These are phyloP conservation scores for Pluvianellus socialis DNA, from an alignment of 2,113 vertebrate species.

Conservation along the genomic window DNA sequence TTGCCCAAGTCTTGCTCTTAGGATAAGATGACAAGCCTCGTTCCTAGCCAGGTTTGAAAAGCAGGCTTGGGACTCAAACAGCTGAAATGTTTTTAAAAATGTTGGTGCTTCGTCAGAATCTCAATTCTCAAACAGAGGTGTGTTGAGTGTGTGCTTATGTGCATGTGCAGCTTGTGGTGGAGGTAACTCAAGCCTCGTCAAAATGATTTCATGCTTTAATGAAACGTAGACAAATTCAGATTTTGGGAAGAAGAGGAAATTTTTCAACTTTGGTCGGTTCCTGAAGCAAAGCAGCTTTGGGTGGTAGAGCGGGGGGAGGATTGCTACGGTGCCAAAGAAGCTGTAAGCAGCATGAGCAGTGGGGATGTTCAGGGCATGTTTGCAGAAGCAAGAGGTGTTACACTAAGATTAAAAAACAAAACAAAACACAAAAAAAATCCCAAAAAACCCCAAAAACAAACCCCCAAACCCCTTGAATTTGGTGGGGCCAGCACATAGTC, in stretches of 20 bases:
- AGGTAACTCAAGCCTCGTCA: neutral
- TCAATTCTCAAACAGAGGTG: neutral
- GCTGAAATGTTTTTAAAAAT: neutral
- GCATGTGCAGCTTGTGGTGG: neutral
- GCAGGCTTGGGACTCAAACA: neutral
- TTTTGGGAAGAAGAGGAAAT: neutral
- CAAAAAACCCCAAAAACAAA: neutral
- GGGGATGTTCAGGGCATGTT: neutral
- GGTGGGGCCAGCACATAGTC: neutral
- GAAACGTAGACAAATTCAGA: neutral
- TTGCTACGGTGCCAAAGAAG: accelerated
- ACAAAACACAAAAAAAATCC: too few species aligned
- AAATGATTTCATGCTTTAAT: neutral
- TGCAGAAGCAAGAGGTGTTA: neutral
- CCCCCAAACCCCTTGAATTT: neutral
- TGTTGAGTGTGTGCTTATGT: neutral
- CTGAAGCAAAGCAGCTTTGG: neutral
- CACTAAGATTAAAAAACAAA: neutral
- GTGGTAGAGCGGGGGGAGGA: neutral
- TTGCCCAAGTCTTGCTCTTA: neutral
- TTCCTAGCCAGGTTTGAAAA: neutral
- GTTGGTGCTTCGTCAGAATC: neutral
- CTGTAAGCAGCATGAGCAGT: accelerated
- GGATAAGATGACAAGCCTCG: neutral
- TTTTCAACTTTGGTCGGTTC: neutral